Evolutionary conservation across 2,113 vertebrate genomes (phyloP), one percentile per base, ranked within the genome.

Genomic region (Lucifuga dentata): DNA sequence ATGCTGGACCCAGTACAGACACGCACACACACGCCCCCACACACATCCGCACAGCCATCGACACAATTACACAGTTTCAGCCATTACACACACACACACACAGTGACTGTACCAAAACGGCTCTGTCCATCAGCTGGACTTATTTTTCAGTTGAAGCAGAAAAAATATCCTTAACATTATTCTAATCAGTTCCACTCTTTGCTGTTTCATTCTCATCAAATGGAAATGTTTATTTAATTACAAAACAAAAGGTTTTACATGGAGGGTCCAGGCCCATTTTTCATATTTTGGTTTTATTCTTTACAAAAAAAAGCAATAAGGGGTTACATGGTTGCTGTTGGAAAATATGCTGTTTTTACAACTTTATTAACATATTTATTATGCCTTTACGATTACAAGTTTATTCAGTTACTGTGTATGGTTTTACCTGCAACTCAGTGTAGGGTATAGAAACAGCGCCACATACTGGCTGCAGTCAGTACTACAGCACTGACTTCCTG

Each of bases 281-380:
- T 58, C 41, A 16, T 1, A 24, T 53, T 68, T 38, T 49, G 13
- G 24, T 63, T 75, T 62, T 38, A 43, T 17, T 35, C 33, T 16
- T 53, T 15, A 68, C 21, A 62, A 52, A 38, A 62, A 41, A 48
- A 44, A 57, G 8, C n/a, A 67, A 62, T 60, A 67, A 80, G 73
- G 80, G 58, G 39, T 40, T 45, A 10, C n/a, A 61, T n/a, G 29
- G 23, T 52, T 65, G 40, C 46, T 56, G 11, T 68, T 59, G 69
- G 9, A 9, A 35, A 19, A 40, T 33, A 4, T 39, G 12, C 24
- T n/a, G 20, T 52, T 84, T n/a, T 73, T 46, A 75, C 3, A 35
- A 48, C 53, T 72, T 23, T 60, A 46, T 53, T 48, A 19, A 46
- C 17, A 26, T 77, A 81, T 83, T 76, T 80, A 77, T 72, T 57